A percentile compares a stretch with the other conserved stretches of the same genome.
These are phyloP conservation scores for Brachyptera putata DNA, from an alignment of 2,888 invertebrate genomes.

Conservation along the genomic window DNA sequence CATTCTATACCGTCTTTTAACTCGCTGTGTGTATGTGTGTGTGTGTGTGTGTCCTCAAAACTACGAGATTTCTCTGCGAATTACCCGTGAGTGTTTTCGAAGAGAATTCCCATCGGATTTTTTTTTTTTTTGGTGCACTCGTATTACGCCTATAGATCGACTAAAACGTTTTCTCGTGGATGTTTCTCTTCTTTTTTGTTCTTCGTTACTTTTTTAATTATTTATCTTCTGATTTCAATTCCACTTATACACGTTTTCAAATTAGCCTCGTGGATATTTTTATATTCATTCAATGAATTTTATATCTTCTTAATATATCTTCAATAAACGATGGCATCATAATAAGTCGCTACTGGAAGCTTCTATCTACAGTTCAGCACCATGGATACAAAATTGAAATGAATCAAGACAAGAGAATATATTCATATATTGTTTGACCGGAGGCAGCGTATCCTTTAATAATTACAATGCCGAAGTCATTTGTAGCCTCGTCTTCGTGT, in stretches of 20 bases:
- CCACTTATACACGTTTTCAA: conserved; percentile 11
- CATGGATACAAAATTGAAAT: conserved; percentile 9
- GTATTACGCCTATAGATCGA: too few species aligned
- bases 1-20: neutral
- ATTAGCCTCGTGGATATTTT: neutral
- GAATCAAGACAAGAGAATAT: too few species aligned
- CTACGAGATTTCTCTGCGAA: too few species aligned
- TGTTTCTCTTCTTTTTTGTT: too few species aligned
- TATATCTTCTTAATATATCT: too few species aligned
- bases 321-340: conserved; percentile 3
- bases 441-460: neutral
- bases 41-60: too few species aligned
- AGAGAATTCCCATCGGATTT: neutral
- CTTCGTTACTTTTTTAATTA: conserved; percentile 6
- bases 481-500: too few species aligned
- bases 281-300: too few species aligned
- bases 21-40: too few species aligned
- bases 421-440: too few species aligned
- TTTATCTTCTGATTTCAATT: conserved; percentile 12
- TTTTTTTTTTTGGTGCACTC: neutral
- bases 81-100: too few species aligned
- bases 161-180: too few species aligned
- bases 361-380: neutral
- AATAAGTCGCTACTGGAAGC: neutral
- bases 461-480: conserved; percentile 16